phyloP scores from a whole-genome alignment of 2,888 invertebrate species.

The Dione vanillae region DNA sequence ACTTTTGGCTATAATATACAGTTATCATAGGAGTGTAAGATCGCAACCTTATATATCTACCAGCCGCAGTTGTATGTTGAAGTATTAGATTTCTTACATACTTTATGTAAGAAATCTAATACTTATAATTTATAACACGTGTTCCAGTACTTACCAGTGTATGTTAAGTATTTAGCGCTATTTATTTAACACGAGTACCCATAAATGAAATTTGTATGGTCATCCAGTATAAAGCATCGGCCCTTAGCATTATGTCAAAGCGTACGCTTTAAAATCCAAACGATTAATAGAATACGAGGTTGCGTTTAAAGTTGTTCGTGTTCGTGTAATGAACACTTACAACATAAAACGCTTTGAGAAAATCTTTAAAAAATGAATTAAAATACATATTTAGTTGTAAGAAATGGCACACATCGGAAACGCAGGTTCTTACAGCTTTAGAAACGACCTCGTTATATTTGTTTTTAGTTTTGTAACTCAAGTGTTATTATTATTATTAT shows the following conservation, averaged over 20 bases:
- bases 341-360: constrained; percentile 27
- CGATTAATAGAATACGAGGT: constrained; percentile 17
- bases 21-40: too few species aligned
- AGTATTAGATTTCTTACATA: background rate
- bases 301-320: constrained; percentile 18
- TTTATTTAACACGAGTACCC: background rate
- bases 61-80: background rate
- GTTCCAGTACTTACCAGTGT: background rate
- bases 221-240: constrained; percentile 14
- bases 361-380: constrained; percentile 17
- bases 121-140: too few species aligned
- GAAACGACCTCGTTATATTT: constrained; percentile 20
- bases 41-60: background rate
- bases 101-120: too few species aligned
- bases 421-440: constrained; percentile 17
- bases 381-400: constrained; percentile 21
- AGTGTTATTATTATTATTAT: background rate
- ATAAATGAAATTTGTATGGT: constrained; percentile 4
- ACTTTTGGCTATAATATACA: too few species aligned
- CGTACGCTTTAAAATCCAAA: constrained; percentile 11
- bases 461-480: constrained; percentile 12
- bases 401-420: constrained; percentile 37
- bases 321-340: constrained; percentile 41
- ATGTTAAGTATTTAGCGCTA: background rate
- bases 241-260: constrained; percentile 10